Percentiles rank a stretch among this genome's conserved stretches.
phyloP scores from a whole-genome alignment of 2,113 vertebrate species.

The Canis aureus region DNA sequence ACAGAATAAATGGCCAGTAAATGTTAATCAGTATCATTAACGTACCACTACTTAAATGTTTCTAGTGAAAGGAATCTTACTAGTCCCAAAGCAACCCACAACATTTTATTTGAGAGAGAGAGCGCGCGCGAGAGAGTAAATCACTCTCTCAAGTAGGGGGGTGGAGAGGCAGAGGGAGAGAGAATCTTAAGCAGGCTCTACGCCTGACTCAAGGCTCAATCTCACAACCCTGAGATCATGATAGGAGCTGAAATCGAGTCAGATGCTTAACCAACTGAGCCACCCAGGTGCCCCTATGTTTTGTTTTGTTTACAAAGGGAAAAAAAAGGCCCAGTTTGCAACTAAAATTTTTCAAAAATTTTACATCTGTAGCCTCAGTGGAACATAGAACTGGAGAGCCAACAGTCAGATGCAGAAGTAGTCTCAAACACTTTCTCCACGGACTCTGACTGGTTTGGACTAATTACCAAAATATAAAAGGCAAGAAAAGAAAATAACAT shows the following conservation, averaged over 20 bases:
- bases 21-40: not conserved
- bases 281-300: not conserved
- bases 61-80: not conserved
- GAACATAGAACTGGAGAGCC: not conserved
- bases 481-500: conserved; percentile 7
- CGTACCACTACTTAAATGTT: not conserved
- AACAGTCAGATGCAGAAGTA: not conserved
- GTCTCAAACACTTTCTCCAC: not conserved
- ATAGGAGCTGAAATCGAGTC: not conserved
- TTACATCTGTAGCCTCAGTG: not conserved
- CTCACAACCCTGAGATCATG: not conserved
- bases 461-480: conserved; percentile 22
- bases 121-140: not conserved
- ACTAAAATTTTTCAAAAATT: not conserved
- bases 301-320: not conserved
- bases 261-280: not conserved
- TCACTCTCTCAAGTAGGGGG: no score
- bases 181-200: not conserved
- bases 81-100: not conserved
- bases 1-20: not conserved
- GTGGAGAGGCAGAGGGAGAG: not conserved
- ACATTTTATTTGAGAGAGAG: not conserved
- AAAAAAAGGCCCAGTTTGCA: not conserved
- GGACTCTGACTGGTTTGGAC: not conserved
- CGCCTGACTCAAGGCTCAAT: not conserved